Evolutionary conservation across 2,113 vertebrate species (phyloP).

Genomic region (Urocynchramus pylzowi): DNA sequence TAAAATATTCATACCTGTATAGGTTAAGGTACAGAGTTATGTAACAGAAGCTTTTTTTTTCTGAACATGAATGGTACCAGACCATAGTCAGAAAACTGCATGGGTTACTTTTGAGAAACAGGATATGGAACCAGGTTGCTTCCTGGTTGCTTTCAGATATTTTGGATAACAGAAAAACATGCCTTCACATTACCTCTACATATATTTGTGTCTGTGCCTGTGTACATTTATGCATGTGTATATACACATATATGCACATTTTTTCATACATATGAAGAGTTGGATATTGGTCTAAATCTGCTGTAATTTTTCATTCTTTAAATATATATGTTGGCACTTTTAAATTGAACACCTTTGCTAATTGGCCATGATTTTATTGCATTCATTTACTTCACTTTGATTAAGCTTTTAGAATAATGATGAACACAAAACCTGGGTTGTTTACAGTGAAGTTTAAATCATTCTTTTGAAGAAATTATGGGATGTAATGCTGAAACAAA

Average conservation of each 20-base stretch:
- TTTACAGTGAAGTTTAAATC: not conserved
- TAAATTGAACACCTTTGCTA: not conserved
- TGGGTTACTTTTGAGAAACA: not conserved
- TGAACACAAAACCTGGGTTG: not conserved
- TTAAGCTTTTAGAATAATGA: not conserved
- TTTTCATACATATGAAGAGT: not conserved
- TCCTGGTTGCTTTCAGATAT: not conserved
- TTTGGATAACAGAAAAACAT: not conserved
- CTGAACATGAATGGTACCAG: not conserved
- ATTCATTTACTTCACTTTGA: not conserved
- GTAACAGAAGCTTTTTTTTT: not conserved
- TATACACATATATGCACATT: not conserved
- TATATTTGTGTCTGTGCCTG: not conserved
- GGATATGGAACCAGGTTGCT: not conserved
- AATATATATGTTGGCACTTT: not conserved
- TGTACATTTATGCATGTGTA: no score
- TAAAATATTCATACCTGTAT: not conserved
- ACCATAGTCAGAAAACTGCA: not conserved
- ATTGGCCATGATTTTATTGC: not conserved
- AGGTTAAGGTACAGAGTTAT: not conserved
- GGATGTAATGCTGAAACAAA: not conserved
- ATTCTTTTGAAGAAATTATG: not conserved
- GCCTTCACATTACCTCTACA: not conserved
- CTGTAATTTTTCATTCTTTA: not conserved
- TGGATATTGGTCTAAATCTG: not conserved